Evolutionary conservation across 1,140 invertebrate genomes (phyloP), one percentile per base, ranked within the genome.

Genomic region (Adoxophyes honmai): DNA sequence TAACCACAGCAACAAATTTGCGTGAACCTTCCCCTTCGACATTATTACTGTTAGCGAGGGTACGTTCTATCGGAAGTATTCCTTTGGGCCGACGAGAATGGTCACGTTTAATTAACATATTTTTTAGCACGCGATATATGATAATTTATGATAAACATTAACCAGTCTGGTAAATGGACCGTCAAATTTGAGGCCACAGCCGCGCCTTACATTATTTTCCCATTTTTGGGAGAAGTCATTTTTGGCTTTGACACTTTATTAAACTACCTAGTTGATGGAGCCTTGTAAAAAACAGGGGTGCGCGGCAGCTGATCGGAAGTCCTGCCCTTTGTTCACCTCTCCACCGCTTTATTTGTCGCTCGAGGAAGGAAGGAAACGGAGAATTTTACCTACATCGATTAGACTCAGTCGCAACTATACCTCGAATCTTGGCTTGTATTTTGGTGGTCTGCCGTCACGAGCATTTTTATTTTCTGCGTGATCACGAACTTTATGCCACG

Each of bases 301-400:
- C 65, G 61, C 56, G 73, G 70, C 84, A 87, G 84, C 82, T 87
- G 84, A 87, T 87, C 81, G 84, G 82, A 87, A 87, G 79, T 85
- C 67, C 75, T 78, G 81, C 71, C 82, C 78, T 87, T 87, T 87
- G 81, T 86, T 79, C 69, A 60, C 63, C 68, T 68, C 68, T 65
- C 64, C 68, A 76, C 76, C 81, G 66, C 68, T 73, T 65, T 74
- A 66, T 70, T 68, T 75, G 70, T 70, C 64, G 67, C 60, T 63
- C 42, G 57, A 72, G 70, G 70, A 77, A 82, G 81, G 74, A 82
- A 84, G 85, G 71, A 83, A 75, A 70, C 58, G 59, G 62, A 59
- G 65, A 57, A 59, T 62, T 58, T 68, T 52, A 59, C 48, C 18
- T 35, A 55, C 59, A 48, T 66, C 59, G 61, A 66, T 61, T 39